Conservation (phyloP, 2,113 vertebrate species). For the Anser cygnoides region DNA sequence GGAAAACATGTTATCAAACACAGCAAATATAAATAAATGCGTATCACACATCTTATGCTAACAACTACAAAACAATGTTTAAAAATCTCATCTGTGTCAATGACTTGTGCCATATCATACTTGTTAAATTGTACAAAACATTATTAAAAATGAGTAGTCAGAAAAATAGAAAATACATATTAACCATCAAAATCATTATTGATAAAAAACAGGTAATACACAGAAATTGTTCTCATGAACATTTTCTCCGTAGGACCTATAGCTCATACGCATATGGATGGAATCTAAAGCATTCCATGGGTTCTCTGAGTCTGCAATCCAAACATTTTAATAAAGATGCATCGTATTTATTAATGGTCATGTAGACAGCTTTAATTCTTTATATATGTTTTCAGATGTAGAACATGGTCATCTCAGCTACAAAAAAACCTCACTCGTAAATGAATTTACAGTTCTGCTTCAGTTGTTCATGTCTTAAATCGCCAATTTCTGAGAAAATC, state of each 20-base stretch:
- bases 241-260: not conserved
- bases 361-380: not conserved
- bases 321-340: not conserved
- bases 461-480: not conserved
- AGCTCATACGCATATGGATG: not conserved
- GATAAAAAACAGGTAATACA: not conserved
- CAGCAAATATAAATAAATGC: not conserved
- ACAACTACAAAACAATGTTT: not conserved
- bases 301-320: not conserved
- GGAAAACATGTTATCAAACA: not conserved
- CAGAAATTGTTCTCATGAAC: not conserved
- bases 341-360: not conserved
- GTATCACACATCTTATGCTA: not conserved
- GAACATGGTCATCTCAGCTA: not conserved
- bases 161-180: not conserved
- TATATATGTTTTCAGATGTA: not conserved
- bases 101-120: not conserved
- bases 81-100: not conserved
- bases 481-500: slow-evolving; percentile 23
- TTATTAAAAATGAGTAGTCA: not conserved
- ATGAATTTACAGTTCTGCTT: not conserved
- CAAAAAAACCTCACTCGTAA: not conserved
- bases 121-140: not conserved
- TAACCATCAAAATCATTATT: not conserved
- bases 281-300: not conserved